Percentiles rank a stretch among this genome's conserved stretches.
Evolutionary conservation across 2,888 invertebrate genomes (phyloP).

Genomic region (Cheilosia impressa): DNA sequence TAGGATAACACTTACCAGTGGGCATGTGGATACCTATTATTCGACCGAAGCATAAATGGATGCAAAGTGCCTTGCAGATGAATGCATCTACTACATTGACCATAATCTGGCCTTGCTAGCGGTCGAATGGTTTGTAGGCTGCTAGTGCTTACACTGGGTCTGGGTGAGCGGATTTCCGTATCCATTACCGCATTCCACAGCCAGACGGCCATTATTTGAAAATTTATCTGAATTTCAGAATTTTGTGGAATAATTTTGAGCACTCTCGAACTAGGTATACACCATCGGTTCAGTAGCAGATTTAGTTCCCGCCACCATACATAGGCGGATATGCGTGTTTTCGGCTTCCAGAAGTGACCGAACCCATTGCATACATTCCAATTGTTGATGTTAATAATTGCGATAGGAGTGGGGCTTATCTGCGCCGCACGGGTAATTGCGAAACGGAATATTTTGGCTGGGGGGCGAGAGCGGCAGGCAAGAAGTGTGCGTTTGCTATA

Average conservation of each 20-base stretch:
- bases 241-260: constrained; percentile 49
- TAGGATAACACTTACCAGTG: constrained; percentile 13
- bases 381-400: constrained; percentile 69
- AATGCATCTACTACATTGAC: constrained; percentile 34
- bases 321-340: constrained; percentile 2
- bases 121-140: constrained; percentile 25
- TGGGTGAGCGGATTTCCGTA: constrained; percentile 51
- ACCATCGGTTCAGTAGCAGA: constrained; percentile 15
- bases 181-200: constrained; percentile 40
- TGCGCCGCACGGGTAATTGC: constrained; percentile 14
- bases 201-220: constrained; percentile 53
- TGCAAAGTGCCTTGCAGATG: constrained; percentile 34
- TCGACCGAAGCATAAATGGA: constrained; percentile 38
- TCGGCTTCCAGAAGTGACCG: constrained; percentile 45
- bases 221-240: constrained; percentile 65
- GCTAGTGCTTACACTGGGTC: constrained; percentile 46
- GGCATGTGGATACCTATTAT: background rate
- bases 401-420: constrained; percentile 49
- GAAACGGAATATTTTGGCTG: background rate
- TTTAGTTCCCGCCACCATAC: constrained; percentile 19
- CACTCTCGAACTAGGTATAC: background rate
- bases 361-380: constrained; percentile 46
- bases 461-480: background rate
- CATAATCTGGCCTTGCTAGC: constrained; percentile 57
- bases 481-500: constrained; percentile 32